A percentile compares a stretch with the other conserved stretches of the same genome.
phyloP scores from a whole-genome alignment of 2,113 vertebrate genomes.

The Anarhynchus alexandrinus region DNA sequence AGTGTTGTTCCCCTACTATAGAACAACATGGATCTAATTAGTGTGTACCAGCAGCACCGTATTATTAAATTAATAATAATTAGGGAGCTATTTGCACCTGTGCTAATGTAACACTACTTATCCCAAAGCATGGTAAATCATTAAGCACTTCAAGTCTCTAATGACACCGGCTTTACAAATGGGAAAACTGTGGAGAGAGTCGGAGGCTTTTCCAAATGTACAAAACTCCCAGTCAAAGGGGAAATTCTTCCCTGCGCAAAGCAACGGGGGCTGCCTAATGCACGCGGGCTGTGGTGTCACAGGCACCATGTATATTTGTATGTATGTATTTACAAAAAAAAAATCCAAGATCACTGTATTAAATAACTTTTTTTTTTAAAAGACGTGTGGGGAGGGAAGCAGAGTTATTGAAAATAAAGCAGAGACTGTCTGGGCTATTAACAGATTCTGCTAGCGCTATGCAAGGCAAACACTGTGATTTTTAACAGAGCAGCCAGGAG shows the following conservation, averaged over 20 bases:
- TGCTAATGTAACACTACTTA: constrained; percentile 7
- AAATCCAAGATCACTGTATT: background rate
- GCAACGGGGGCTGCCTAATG: background rate
- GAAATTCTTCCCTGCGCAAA: background rate
- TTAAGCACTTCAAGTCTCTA: background rate
- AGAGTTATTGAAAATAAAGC: background rate
- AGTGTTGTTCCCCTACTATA: background rate
- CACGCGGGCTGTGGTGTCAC: background rate
- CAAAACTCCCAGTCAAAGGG: background rate
- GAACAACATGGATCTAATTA: constrained; percentile 32
- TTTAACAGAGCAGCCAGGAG: background rate
- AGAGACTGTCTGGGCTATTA: background rate
- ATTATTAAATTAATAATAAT: constrained; percentile 53
- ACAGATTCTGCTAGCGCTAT: background rate
- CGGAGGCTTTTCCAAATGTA: background rate
- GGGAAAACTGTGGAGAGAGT: rapidly evolving
- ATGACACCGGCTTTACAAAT: background rate
- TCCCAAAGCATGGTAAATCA: background rate
- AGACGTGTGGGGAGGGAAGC: background rate
- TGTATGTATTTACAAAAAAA: background rate
- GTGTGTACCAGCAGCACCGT: background rate
- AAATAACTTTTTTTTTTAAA: background rate
- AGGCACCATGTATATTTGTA: background rate
- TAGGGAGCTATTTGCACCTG: constrained; percentile 46
- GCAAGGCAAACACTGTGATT: background rate